Base-by-base conservation (phyloP, 2,797 vertebrate species). In the Argyrosomus regius region DNA sequence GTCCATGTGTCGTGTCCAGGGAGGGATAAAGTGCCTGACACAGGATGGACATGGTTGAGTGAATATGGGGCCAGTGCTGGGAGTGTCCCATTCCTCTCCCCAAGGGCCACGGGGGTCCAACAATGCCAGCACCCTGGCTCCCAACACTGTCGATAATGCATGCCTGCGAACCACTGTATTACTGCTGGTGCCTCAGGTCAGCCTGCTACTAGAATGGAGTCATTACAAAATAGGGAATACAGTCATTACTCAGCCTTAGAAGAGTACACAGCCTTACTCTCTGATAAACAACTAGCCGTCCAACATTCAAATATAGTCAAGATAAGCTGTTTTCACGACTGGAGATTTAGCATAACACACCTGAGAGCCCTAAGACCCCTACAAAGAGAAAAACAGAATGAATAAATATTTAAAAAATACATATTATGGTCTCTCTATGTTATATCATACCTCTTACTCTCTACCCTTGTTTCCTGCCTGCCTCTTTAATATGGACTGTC, bases 41-140 rank as follows among this genome's bases (percentile, higher is more conserved):
- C 63, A 75, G 72, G 56, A 59, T 70, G 60, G 59, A 50, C 6
- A 81, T 52, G 78, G 83, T 68, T 80, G 80, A 87, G 68, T 81
- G 60, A 81, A 75, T 67, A 77, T 66, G 50, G 69, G 64, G 61
- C 39, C 53, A 75, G 18, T 50, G 39, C 63, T 57, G 69, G 73
- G 80, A 82, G 59, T 59, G 57, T 72, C 81, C 72, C 35, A 77
- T 76, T 87, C 50, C 31, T 84, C 61, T 88, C 80, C 69, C 69
- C 24, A 28, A 60, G 61, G 78, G 66, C 74, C 63, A 82, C 53
- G 66, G 50, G 35, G 60, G 72, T 81, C 74, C 76, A 73, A 61
- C 65, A 70, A 39, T 84, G 81, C 79, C 80, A 81, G 71, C 72
- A 72, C 69, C 46, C 60, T 71, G 77, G 61, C 77, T 76, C 65